Percentiles rank a stretch among this genome's conserved stretches.
phyloP scores from a whole-genome alignment of 2,888 invertebrate genomes.

The Cyaniris semiargus region DNA sequence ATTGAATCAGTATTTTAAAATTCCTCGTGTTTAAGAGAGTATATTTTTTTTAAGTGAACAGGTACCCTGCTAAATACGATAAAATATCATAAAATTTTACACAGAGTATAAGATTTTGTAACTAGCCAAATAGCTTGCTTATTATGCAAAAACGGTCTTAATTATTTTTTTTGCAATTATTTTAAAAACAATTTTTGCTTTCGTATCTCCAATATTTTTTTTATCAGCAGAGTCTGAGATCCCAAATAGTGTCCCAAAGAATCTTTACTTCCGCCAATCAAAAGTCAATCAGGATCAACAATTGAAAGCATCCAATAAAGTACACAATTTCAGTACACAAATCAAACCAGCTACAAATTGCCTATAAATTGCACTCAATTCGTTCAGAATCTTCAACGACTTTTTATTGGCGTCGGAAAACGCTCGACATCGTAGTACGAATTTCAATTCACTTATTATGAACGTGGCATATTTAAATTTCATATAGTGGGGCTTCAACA shows the following conservation, averaged over 20 bases:
- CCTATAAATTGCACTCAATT: slow-evolving; percentile 32
- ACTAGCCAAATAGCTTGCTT: too few species aligned
- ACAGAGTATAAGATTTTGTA: too few species aligned
- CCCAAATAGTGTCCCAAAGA: background rate
- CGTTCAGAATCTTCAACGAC: slow-evolving; percentile 27
- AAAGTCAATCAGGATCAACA: slow-evolving; percentile 21
- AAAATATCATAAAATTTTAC: too few species aligned
- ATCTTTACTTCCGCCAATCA: slow-evolving; percentile 6
- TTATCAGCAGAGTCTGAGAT: too few species aligned
- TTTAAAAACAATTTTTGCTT: too few species aligned
- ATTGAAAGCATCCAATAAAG: slow-evolving; percentile 23
- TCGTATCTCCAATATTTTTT: too few species aligned
- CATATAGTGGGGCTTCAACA: background rate
- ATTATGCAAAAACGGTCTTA: too few species aligned
- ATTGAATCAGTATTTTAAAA: too few species aligned
- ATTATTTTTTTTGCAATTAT: too few species aligned
- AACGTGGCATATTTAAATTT: slow-evolving; percentile 3
- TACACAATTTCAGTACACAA: slow-evolving; percentile 26
- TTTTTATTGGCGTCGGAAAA: slow-evolving; percentile 28
- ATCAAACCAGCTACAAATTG: slow-evolving; percentile 30
- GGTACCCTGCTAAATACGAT: too few species aligned
- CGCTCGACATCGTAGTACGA: background rate
- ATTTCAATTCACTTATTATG: slow-evolving; percentile 1
- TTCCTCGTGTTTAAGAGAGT: too few species aligned
- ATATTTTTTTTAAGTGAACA: too few species aligned